These are phyloP conservation scores for Mesochorus sp. DNA, from an alignment of 2,888 invertebrate genomes.

Conservation along the genomic window DNA sequence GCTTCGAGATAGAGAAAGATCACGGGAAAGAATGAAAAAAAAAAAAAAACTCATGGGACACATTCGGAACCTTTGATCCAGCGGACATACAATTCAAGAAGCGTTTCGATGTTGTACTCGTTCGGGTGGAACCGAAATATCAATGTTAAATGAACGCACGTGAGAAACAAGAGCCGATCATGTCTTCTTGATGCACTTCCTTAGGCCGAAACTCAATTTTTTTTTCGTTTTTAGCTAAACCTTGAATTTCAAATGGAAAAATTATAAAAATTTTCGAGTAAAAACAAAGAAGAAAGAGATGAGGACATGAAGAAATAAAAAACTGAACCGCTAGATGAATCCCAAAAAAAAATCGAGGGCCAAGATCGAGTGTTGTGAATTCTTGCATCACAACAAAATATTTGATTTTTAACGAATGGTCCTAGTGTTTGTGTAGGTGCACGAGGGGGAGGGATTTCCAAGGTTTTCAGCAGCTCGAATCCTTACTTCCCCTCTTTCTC, in stretches of 20 bases:
- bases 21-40: background rate
- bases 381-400: conserved; percentile 80
- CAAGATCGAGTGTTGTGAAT: conserved; percentile 74
- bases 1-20: background rate
- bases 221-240: too few relatives aligned
- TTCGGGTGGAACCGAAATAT: too few relatives aligned
- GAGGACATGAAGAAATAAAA: background rate
- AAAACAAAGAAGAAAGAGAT: too few relatives aligned
- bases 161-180: too few relatives aligned
- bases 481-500: conserved; percentile 68
- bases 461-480: conserved; percentile 73
- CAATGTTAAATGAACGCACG: too few relatives aligned
- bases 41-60: background rate
- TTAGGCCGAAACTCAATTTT: too few relatives aligned
- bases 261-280: too few relatives aligned
- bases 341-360: conserved; percentile 41
- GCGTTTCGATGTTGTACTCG: background rate
- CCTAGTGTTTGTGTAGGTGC: conserved; percentile 79
- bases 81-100: background rate
- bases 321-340: background rate
- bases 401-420: conserved; percentile 74
- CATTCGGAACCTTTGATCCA: background rate
- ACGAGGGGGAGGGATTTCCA: conserved; percentile 68
- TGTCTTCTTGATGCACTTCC: too few relatives aligned
- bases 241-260: too few relatives aligned